Evolutionary conservation across 2,113 vertebrate species (phyloP).

Genomic region (Sinosuthora webbiana): DNA sequence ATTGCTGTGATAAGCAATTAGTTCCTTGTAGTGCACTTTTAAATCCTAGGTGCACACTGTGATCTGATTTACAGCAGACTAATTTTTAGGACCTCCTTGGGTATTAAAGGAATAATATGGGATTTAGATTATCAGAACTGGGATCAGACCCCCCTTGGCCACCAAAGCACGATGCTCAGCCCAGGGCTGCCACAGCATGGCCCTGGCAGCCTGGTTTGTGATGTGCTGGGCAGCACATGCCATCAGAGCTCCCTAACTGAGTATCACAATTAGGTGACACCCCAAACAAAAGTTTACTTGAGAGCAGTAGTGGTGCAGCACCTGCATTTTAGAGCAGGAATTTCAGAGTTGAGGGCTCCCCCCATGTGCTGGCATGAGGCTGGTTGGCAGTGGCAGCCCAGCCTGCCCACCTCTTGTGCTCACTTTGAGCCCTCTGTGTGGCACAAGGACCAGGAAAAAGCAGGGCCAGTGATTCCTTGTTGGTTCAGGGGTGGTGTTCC

Average conservation of each 20-base stretch:
- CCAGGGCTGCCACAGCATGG: neutral
- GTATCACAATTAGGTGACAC: neutral
- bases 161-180: neutral
- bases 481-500: fast-evolving
- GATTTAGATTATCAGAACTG: constrained; percentile 20
- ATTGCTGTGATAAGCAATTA: neutral
- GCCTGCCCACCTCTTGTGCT: neutral
- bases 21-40: neutral
- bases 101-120: neutral
- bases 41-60: neutral
- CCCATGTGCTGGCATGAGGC: too few species aligned
- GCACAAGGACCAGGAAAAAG: neutral
- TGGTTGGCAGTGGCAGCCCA: fast-evolving
- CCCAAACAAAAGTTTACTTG: neutral
- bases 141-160: neutral
- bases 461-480: neutral
- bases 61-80: neutral
- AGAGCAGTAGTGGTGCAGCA: neutral
- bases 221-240: fast-evolving
- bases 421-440: fast-evolving
- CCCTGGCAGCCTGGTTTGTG: neutral
- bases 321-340: neutral
- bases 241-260: neutral
- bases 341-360: neutral
- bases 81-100: neutral